phyloP scores from a whole-genome alignment of 2,113 vertebrate species.

The Lipophrys pholis region DNA sequence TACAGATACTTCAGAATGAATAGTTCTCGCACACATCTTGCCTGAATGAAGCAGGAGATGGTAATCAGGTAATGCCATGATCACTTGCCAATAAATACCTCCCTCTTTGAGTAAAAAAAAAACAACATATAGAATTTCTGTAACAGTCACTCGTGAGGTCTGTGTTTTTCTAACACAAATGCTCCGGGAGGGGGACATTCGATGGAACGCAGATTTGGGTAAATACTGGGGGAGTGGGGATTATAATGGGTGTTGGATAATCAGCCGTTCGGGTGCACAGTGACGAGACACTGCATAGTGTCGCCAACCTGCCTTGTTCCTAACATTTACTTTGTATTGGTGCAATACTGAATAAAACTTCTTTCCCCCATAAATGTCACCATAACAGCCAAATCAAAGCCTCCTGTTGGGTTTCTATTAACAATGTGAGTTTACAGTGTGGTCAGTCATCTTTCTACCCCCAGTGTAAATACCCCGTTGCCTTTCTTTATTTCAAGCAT shows the following conservation, averaged over 20 bases:
- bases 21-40: too few species aligned
- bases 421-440: constrained; percentile 49
- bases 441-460: constrained; percentile 30
- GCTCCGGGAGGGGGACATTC: too few species aligned
- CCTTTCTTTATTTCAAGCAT: constrained; percentile 51
- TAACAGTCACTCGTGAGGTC: too few species aligned
- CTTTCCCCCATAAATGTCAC: constrained; percentile 13
- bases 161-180: too few species aligned
- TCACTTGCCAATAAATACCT: too few species aligned
- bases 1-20: too few species aligned
- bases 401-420: constrained; percentile 38
- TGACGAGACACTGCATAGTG: constrained; percentile 58
- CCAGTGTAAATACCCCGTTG: constrained; percentile 41
- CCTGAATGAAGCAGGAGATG: too few species aligned
- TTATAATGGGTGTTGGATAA: constrained; percentile 33
- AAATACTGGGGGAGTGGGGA: too few species aligned
- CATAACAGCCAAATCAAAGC: constrained; percentile 39
- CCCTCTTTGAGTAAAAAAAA: too few species aligned
- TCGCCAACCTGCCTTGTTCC: constrained; percentile 58
- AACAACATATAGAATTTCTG: too few species aligned
- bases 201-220: too few species aligned
- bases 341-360: constrained; percentile 46
- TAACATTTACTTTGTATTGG: constrained; percentile 46
- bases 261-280: constrained; percentile 61
- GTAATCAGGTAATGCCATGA: too few species aligned